These are phyloP conservation scores for Polydrusus pterygomalis DNA, from an alignment of 2,888 invertebrate genomes.

Conservation along the genomic window DNA sequence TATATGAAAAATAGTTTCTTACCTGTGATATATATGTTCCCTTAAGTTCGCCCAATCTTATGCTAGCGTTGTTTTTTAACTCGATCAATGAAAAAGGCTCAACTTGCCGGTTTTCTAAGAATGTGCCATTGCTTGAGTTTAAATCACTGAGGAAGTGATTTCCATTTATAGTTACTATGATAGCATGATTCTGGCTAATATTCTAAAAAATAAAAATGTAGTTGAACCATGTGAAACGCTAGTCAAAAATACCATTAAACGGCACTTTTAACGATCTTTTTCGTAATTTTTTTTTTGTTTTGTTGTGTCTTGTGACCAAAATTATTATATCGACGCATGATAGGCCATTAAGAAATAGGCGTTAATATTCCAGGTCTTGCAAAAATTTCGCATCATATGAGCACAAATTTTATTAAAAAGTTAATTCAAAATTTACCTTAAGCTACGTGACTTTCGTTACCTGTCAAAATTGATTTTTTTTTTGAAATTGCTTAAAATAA, in stretches of 20 bases:
- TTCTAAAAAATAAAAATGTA: conserved; percentile 60
- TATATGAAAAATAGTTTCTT: not conserved
- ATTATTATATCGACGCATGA: no score
- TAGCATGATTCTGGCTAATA: conserved; percentile 69
- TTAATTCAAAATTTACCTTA: no score
- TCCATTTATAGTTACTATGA: conserved; percentile 64
- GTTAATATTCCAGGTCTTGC: no score
- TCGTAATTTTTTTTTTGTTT: no score
- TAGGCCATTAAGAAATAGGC: no score
- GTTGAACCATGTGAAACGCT: not conserved
- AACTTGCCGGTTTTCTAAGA: conserved; percentile 60
- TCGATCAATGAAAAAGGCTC: conserved; percentile 64
- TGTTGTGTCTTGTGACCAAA: no score
- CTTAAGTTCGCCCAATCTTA: conserved; percentile 64
- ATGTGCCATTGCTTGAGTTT: conserved; percentile 68
- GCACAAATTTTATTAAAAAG: no score
- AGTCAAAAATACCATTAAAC: not conserved
- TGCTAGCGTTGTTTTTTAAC: conserved; percentile 59
- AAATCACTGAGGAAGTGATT: conserved; percentile 67
- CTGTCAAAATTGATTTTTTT: no score
- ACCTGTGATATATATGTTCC: conserved; percentile 59
- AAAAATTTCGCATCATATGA: no score
- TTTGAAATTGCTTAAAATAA: no score
- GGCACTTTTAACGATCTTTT: not conserved
- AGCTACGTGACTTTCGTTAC: no score